These are phyloP conservation scores for Eriosoma lanigerum DNA, from an alignment of 1,140 invertebrate species.

Conservation along the genomic window DNA sequence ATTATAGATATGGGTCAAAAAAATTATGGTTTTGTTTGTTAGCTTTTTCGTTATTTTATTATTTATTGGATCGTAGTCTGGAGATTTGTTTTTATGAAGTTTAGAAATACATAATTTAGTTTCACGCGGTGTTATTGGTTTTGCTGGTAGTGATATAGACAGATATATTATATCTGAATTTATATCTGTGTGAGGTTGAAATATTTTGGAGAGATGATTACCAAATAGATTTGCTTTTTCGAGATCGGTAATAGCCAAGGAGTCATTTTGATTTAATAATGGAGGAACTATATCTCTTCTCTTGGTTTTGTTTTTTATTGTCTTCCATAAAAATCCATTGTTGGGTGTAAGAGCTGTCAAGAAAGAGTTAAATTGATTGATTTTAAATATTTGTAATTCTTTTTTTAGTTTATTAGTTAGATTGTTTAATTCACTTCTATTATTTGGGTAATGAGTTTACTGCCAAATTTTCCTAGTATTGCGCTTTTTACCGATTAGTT, in stretches of 20 bases:
- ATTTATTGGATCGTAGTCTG: neutral
- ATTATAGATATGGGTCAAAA: too few relatives aligned
- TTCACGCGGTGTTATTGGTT: neutral
- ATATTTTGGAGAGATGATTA: too few relatives aligned
- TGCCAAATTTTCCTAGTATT: too few relatives aligned
- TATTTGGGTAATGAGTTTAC: too few relatives aligned
- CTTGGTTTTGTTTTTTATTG: neutral
- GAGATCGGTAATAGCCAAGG: neutral
- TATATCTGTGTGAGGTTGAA: neutral
- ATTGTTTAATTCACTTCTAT: too few relatives aligned
- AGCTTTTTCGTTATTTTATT: neutral
- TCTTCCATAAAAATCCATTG: too few relatives aligned
- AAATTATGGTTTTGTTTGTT: too few relatives aligned
- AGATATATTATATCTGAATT: neutral
- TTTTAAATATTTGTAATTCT: too few relatives aligned
- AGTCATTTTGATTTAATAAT: neutral
- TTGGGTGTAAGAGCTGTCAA: too few relatives aligned
- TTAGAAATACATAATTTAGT: neutral
- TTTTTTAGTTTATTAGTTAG: too few relatives aligned
- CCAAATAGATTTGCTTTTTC: neutral
- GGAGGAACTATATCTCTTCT: neutral
- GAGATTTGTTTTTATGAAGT: neutral
- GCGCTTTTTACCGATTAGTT: neutral
- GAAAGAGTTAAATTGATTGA: too few relatives aligned
- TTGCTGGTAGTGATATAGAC: neutral